phyloP scores from a whole-genome alignment of 2,797 vertebrate genomes.

The Emys orbicularis region DNA sequence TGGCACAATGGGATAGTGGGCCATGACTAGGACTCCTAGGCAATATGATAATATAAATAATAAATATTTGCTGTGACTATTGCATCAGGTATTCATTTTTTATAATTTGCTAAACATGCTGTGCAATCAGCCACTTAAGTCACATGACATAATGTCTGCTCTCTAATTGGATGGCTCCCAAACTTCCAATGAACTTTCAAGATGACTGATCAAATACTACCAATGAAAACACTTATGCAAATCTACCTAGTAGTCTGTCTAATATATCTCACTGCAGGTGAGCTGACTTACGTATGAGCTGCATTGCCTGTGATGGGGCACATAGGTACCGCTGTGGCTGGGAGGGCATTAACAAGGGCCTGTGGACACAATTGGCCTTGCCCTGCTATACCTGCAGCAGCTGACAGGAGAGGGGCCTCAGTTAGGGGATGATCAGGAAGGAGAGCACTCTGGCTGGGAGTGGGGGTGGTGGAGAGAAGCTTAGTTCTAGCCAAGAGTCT shows the following conservation, averaged over 20 bases:
- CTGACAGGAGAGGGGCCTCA: background rate
- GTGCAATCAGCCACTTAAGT: background rate
- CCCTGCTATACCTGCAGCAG: background rate
- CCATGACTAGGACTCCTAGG: background rate
- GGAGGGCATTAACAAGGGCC: background rate
- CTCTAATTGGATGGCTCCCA: background rate
- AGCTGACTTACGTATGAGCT: background rate
- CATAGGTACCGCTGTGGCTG: background rate
- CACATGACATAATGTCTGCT: background rate
- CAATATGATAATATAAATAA: background rate
- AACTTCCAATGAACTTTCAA: background rate
- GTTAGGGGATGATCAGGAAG: background rate
- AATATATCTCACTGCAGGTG: background rate
- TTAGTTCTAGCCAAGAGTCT: background rate
- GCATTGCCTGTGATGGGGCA: background rate
- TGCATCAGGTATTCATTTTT: background rate
- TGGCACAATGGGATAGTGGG: background rate
- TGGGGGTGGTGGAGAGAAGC: too few relatives aligned
- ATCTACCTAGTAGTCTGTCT: background rate
- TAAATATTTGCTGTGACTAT: background rate
- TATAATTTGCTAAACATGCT: background rate
- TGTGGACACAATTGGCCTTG: background rate
- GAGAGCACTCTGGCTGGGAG: background rate
- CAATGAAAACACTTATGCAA: background rate
- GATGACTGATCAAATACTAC: background rate